These are phyloP conservation scores for Ptychobarbus kaznakovi DNA, from an alignment of 2,797 vertebrate species.

Conservation along the genomic window DNA sequence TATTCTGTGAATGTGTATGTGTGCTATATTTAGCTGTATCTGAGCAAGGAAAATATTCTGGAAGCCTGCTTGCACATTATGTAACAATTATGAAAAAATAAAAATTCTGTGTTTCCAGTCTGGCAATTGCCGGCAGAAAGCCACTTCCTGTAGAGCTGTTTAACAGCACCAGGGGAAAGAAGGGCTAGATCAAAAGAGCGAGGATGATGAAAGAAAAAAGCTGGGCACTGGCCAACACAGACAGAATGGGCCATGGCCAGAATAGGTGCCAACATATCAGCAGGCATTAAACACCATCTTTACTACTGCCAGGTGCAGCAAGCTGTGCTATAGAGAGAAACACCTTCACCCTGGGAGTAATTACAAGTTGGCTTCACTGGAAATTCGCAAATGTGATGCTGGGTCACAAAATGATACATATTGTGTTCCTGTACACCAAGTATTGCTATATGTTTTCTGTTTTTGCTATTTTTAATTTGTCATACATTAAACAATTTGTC, in stretches of 20 bases:
- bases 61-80: conserved; percentile 43
- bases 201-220: conserved; percentile 18
- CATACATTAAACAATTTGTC: background rate
- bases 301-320: conserved; percentile 45
- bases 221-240: conserved; percentile 31
- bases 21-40: conserved; percentile 59
- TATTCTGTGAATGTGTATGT: conserved; percentile 23
- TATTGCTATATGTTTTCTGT: background rate
- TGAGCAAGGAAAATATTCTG: conserved; percentile 42
- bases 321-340: conserved; percentile 41
- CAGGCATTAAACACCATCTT: conserved; percentile 53
- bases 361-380: conserved; percentile 47
- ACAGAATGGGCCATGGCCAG: conserved; percentile 23
- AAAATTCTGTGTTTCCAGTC: conserved; percentile 51
- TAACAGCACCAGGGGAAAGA: conserved; percentile 40
- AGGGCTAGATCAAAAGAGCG: conserved; percentile 27
- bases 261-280: conserved; percentile 49
- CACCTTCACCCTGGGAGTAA: conserved; percentile 41
- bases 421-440: background rate
- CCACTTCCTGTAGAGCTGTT: conserved; percentile 55
- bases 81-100: conserved; percentile 61
- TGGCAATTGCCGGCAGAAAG: conserved; percentile 53
- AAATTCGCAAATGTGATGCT: conserved; percentile 13
- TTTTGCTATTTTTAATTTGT: background rate
- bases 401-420: background rate